Evolutionary conservation across 2,113 vertebrate genomes (phyloP), one percentile per base, ranked within the genome.

Genomic region (Paradoxurus hermaphroditus): DNA sequence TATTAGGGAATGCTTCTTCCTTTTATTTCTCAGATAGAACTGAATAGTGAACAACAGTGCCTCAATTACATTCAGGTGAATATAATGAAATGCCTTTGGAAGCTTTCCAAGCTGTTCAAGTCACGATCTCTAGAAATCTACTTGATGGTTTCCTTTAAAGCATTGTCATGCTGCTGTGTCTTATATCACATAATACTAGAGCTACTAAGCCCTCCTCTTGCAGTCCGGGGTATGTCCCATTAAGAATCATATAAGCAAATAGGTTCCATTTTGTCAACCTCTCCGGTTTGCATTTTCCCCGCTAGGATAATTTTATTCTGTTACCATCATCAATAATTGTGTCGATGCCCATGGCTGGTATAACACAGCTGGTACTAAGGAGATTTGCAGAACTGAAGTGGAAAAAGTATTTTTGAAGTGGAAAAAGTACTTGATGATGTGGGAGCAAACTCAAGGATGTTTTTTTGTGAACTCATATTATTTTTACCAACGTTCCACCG

Each of bases 401-500:
- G 49, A 84, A 78, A 93, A 53, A 59, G 21, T 23, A 23, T 59
- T 59, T 59, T 59, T 72, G 16, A 94, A 75, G 27, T 72, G 4
- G 44, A 85, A 68, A 92, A 41, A 59, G 5, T 75, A 53, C 27
- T 93, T 85, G 34, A 59, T 34, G 31, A 75, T 59, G 6, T 46
- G 27, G 88, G 8, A 72, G 16, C 39, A 87, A 86, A 77, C 21
- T 72, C 49, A 95, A 88, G 29, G 81, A 81, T 91, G 49, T 34
- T 3, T n/a, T 86, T 77, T 56, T 77, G 41, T 75, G 78, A 91
- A 72, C 5, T 86, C 62, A 49, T 49, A 68, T 92, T 90, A 62
- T 62, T 96, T 78, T 96, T 77, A 77, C 29, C 25, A 84, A 78
- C 41, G 87, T 94, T 87, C 19, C 25, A 67, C 18, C 78, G n/a